phyloP scores from a whole-genome alignment of 1,140 invertebrate genomes.

The Pseudomyrmex flavicornis region DNA sequence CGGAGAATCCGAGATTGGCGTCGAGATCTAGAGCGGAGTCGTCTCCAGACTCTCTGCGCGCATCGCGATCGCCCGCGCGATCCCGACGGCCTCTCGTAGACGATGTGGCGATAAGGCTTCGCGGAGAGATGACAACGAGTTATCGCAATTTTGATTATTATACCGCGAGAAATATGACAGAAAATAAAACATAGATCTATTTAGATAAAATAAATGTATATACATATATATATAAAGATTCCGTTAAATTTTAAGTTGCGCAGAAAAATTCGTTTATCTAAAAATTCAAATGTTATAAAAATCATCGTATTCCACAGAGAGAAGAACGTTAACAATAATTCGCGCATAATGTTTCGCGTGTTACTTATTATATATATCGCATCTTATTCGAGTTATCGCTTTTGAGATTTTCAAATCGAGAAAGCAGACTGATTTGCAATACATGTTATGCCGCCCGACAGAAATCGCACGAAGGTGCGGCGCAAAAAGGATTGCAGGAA shows the following conservation, averaged over 20 bases:
- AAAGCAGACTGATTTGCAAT: not conserved
- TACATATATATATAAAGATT: too few species aligned
- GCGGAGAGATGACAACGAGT: not conserved
- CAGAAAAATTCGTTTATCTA: not conserved
- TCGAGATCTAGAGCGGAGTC: slow-evolving; percentile 26
- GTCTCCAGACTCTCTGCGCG: not conserved
- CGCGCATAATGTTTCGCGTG: not conserved
- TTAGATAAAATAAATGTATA: too few species aligned
- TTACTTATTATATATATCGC: not conserved
- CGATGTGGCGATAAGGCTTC: not conserved
- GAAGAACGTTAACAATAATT: too few species aligned
- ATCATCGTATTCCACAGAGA: too few species aligned
- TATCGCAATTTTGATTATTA: slow-evolving; percentile 23
- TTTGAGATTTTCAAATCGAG: not conserved
- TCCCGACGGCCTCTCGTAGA: not conserved
- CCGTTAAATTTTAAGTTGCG: too few species aligned
- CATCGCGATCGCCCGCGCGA: not conserved
- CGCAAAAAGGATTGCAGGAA: slow-evolving; percentile 18
- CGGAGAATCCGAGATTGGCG: slow-evolving; percentile 48
- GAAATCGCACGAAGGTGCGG: slow-evolving; percentile 9
- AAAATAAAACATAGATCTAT: too few species aligned
- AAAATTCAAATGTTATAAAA: too few species aligned
- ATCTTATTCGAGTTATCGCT: not conserved
- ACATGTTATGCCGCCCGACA: not conserved
- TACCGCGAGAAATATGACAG: not conserved